Evolutionary conservation across 2,113 vertebrate species (phyloP).

Genomic region (Lepisosteus osseus): DNA sequence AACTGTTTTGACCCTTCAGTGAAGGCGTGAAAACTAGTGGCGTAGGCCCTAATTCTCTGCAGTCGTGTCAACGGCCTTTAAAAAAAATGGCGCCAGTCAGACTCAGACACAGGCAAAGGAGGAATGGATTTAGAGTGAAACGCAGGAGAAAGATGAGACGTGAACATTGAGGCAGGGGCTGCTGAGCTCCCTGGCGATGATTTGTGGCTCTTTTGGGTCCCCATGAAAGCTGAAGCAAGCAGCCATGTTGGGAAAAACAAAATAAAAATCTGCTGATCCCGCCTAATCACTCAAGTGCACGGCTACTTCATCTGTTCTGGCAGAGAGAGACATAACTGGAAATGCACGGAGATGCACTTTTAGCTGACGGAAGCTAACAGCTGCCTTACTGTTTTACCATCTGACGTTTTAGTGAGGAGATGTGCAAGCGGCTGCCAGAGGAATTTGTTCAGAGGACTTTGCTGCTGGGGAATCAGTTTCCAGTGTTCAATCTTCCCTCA

Average conservation of each 20-base stretch:
- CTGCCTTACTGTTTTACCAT: constrained; percentile 97
- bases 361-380: constrained; percentile 94
- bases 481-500: constrained; percentile 73
- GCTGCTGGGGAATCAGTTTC: constrained; percentile 73
- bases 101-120: constrained; percentile 79
- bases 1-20: constrained; percentile 80
- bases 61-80: constrained; percentile 84
- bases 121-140: constrained; percentile 81
- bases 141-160: constrained; percentile 66
- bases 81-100: constrained; percentile 80
- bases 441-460: constrained; percentile 76
- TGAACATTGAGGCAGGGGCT: constrained; percentile 74
- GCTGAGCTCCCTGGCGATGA: constrained; percentile 62
- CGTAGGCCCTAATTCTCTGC: constrained; percentile 74
- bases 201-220: constrained; percentile 71
- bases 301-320: constrained; percentile 78
- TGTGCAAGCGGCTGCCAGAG: constrained; percentile 74
- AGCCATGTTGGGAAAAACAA: constrained; percentile 66
- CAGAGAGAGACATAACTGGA: constrained; percentile 85
- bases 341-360: constrained; percentile 91
- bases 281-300: constrained; percentile 69
- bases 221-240: constrained; percentile 73
- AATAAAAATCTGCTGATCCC: constrained; percentile 78
- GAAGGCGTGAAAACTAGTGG: constrained; percentile 83
- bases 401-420: constrained; percentile 93